Base-by-base conservation (phyloP, 2,113 vertebrate genomes). In the Camelus dromedarius region DNA sequence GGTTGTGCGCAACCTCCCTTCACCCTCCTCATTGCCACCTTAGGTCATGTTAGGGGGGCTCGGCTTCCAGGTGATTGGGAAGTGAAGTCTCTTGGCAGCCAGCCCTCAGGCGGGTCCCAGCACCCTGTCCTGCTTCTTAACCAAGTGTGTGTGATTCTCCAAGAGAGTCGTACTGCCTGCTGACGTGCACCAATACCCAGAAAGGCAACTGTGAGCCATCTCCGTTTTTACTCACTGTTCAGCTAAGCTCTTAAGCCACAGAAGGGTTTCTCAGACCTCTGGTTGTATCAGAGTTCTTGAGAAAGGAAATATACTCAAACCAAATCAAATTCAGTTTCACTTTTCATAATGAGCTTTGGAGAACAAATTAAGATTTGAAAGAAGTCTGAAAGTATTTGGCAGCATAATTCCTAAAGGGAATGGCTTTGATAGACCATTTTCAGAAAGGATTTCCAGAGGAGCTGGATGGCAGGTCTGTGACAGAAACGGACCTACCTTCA, bases 51-150 rank as follows among this genome's bases (percentile, higher is more conserved):
- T 96, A 24, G 93, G 96, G 46, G 46, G 67, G 70, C 93, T 92
- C 6, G 32, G 62, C 93, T 75, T 93, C 73, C 56, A 11, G 77
- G 52, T 72, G 60, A 75, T 95, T 92, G 18, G 35, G 38, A 93
- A 92, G 93, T 87, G 66, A 70, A 77, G 38, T 96, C 93, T 97
- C 82, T 75, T 93, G 81, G 93, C 96, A 97, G 96, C 96, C 96
- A 97, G 96, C 96, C 96, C 93, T 24, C 1, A 26, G 22, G 46
- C 58, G 58, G 96, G 72, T 87, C 67, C n/a, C 38, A 88, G 89
- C 77, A 50, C 85, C 76, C 91, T 96, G 64, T 46, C 62, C 66
- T 97, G 86, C 97, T 50, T 46, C 95, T 91, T 60, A 46, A 42
- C 54, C 1, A 1, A 0, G 0, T 32, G 46, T 58, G 4, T 19